Percentiles rank a stretch among this genome's conserved stretches.
phyloP scores from a whole-genome alignment of 2,888 invertebrate genomes.

The Fabriciana adippe region DNA sequence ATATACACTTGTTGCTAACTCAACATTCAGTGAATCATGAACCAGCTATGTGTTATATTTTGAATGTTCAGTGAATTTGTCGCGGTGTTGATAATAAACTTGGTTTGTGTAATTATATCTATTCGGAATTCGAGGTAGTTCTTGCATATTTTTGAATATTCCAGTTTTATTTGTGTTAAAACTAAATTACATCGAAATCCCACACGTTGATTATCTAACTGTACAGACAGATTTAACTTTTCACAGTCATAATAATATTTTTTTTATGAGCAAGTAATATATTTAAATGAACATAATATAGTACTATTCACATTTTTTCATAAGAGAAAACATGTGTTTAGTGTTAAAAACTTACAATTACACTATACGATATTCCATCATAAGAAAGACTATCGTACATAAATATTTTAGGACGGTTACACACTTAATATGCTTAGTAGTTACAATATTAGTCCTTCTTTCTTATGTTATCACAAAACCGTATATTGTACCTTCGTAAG shows the following conservation, averaged over 20 bases:
- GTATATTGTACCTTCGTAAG: background rate
- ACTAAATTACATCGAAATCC: background rate
- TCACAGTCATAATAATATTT: too few relatives aligned
- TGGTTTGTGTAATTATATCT: conserved; percentile 7
- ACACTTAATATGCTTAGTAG: background rate
- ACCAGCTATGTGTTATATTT: background rate
- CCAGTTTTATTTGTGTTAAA: background rate
- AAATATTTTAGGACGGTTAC: background rate
- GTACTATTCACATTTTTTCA: too few relatives aligned
- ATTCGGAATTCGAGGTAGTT: background rate
- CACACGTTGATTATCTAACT: background rate
- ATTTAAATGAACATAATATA: too few relatives aligned
- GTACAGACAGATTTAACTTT: too few relatives aligned
- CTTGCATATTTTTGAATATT: background rate
- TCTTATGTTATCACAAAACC: background rate
- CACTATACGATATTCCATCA: background rate
- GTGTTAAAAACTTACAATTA: background rate
- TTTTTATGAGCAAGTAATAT: too few relatives aligned
- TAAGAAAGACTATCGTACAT: background rate
- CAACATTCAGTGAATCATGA: background rate
- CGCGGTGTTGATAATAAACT: background rate
- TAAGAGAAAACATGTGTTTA: background rate
- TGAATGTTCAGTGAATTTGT: background rate
- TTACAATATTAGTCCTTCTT: background rate
- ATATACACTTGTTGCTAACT: background rate